Base-by-base conservation (phyloP, 2,113 vertebrate species). In the Seriola aureovittata region DNA sequence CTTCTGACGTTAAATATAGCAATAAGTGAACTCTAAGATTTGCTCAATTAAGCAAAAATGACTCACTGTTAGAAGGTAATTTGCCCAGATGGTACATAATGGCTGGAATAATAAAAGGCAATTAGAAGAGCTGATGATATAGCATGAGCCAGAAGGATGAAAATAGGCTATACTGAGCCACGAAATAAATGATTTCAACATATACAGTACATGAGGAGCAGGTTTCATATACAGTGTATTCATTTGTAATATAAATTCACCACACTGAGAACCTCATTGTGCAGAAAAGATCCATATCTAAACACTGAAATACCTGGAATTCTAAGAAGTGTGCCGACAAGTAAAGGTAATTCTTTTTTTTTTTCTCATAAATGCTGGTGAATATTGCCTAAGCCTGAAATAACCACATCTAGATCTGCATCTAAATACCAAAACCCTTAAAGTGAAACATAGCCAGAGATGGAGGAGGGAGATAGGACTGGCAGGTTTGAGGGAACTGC, bases 41-140 rank as follows among this genome's bases (percentile, higher is more conserved):
- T 68, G 84, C 88, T 85, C 71, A 81, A 91, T 93, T 94, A 88
- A 91, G 66, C 84, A 86, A 85, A 29, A 92, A 92, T 90, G 91
- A 90, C 72, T 78, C 82, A 71, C 77, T 75, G 90, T 90, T 90
- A 84, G 85, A 81, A 83, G 72, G 74, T 80, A 72, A 87, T 90
- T 90, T 86, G 54, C 55, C 60, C 87, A 87, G 82, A 78, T 85
- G 88, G 71, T 1, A 13, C 52, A 54, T 87, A 91, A 87, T 81
- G 34, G 72, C 64, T 44, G 32, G 4, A 38, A 71, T 86, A 83
- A 83, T 80, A 85, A 81, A 86, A 88, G 86, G 52, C 77, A 23
- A 59, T 81, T 83, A 66, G 52, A 67, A 50, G 58, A 63, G 64
- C 60, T 69, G 44, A 40, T 25, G 75, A 70, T 29, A 71, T 17